Base-by-base conservation (phyloP, 2,113 vertebrate species). In the Antechinus stuartii region DNA sequence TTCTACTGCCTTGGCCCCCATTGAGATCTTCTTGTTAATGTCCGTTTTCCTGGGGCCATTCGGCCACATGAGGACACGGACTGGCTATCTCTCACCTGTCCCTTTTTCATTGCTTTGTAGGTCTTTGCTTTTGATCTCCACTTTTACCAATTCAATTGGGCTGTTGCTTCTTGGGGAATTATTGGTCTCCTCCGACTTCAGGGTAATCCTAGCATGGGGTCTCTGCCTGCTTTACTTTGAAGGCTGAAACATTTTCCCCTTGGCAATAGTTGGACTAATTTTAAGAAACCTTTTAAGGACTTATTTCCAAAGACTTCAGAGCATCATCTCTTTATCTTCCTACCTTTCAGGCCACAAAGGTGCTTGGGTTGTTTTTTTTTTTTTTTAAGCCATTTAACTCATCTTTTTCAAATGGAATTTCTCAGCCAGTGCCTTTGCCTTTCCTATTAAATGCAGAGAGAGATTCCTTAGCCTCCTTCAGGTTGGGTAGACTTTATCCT, bases 381-480 rank as follows among this genome's bases (percentile, higher is more conserved):
- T 49, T 84, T 42, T 84, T 76, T 42, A 42, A 84, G n/a, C 35
- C 35, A 22, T 30, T 90, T 52, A 52, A 16, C 50, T 52, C 47
- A 84, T 84, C 4, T 84, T 84, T n/a, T 84, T 84, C 68, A 42
- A 84, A n/a, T 84, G 68, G 68, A 84, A 84, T 35, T 52, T 76
- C 49, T 92, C 52, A 53, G 10, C 89, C 89, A 26, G 2, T 42
- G 46, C 0, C 23, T 93, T 92, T 56, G 23, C 30, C 55, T 92
- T 68, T 30, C 50, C n/a, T 55, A 23, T 0, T 42, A 54, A 49
- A 26, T 27, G 56, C 35, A 68, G 4, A 23, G 35, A 90, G 57
- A 84, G 19, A 30, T 92, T 91, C 89, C 49, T 89, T 96, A 91
- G 50, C 3, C n/a, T 96, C 89, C 30, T 89, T 27, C 94, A 96